A percentile compares a stretch with the other conserved stretches of the same genome.
These are phyloP conservation scores for Sceloporus undulatus DNA, from an alignment of 2,113 vertebrate species.

Conservation along the genomic window DNA sequence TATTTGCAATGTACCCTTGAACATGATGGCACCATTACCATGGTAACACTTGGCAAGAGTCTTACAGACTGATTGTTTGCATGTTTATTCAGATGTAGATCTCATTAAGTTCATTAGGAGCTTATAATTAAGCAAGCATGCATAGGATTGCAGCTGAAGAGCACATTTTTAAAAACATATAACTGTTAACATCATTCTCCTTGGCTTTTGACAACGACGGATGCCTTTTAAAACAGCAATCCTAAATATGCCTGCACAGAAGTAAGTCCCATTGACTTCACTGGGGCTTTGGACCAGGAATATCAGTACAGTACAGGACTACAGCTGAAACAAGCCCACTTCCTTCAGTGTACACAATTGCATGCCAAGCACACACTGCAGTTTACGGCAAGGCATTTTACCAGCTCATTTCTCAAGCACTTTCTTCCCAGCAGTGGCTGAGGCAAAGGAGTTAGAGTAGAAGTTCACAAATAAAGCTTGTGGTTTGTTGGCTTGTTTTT, in stretches of 20 bases:
- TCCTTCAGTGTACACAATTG: not conserved
- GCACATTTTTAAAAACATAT: not conserved
- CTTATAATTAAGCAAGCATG: not conserved
- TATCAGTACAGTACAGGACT: not conserved
- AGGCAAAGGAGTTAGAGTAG: slow-evolving; percentile 21
- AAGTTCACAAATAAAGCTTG: slow-evolving; percentile 32
- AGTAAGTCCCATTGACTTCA: not conserved
- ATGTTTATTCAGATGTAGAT: not conserved
- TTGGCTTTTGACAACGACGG: not conserved
- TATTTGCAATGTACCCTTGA: not conserved
- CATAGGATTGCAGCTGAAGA: not conserved
- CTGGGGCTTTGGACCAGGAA: not conserved
- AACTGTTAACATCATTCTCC: not conserved
- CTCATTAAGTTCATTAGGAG: not conserved
- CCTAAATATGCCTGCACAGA: not conserved
- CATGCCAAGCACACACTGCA: not conserved
- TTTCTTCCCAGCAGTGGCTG: not conserved
- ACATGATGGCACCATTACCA: too few species aligned
- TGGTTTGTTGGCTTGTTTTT: not conserved
- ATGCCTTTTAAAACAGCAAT: not conserved
- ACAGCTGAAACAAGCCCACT: not conserved
- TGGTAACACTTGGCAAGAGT: not conserved
- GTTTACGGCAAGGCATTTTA: not conserved
- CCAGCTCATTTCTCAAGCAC: not conserved
- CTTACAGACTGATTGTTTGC: not conserved